Conservation (phyloP, 2,888 invertebrate species). For the Bembecia ichneumoniformis region DNA sequence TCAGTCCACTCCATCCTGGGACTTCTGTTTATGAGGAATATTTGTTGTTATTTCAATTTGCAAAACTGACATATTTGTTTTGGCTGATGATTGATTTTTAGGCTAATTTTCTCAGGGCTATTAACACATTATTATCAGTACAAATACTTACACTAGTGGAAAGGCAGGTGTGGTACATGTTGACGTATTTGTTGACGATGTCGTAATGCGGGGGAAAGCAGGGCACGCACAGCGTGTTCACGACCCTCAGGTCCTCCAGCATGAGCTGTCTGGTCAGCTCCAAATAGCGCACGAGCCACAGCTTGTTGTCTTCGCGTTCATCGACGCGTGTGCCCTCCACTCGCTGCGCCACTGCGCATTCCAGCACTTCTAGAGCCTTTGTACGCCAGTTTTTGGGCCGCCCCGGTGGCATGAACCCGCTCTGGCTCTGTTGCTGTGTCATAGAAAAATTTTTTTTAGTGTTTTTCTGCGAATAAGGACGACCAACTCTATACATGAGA, state of each 20-base stretch:
- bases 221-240: constrained; percentile 90
- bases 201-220: constrained; percentile 97
- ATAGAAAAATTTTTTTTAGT: too few species aligned
- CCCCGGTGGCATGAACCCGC: constrained; percentile 93
- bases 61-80: too few species aligned
- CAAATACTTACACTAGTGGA: constrained; percentile 78
- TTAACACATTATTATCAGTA: too few species aligned
- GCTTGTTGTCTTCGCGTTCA: constrained; percentile 89
- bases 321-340: constrained; percentile 97
- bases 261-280: constrained; percentile 90
- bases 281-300: constrained; percentile 95
- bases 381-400: constrained; percentile 93
- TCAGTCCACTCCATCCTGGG: too few species aligned
- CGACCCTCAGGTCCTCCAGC: constrained; percentile 91
- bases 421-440: constrained; percentile 78
- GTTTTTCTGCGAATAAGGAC: too few species aligned
- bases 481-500: too few species aligned
- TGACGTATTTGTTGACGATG: constrained; percentile 91
- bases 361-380: constrained; percentile 86
- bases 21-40: too few species aligned
- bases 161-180: constrained; percentile 93
- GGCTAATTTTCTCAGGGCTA: too few species aligned
- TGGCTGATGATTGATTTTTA: too few species aligned
- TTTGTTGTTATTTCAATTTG: too few species aligned
- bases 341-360: constrained; percentile 83